Percentiles rank a stretch among this genome's conserved stretches.
Evolutionary conservation across 1,140 invertebrate species (phyloP).

Genomic region (Pomacea maculata): DNA sequence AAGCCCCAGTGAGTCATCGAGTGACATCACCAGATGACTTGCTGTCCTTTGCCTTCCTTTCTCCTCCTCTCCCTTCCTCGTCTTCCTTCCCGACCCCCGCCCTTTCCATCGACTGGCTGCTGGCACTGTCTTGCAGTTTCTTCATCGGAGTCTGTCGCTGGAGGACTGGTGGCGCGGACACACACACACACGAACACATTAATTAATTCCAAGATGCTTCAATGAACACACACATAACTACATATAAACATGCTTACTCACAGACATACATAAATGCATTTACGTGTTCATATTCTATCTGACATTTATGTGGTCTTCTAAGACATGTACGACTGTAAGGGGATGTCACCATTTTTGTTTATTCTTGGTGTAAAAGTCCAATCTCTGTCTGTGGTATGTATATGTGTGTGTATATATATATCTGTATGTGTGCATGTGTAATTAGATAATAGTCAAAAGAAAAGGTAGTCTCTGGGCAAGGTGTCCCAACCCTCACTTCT

Average conservation of each 20-base stretch:
- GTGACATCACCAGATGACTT: no score
- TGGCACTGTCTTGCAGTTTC: no score
- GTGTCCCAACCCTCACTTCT: no score
- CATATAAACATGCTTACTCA: background rate
- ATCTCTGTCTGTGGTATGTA: background rate
- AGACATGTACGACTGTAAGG: background rate
- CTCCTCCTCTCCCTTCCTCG: background rate
- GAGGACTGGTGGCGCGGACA: background rate
- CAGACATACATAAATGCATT: background rate
- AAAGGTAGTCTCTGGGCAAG: no score
- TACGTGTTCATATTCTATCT: background rate
- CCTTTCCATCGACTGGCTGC: background rate
- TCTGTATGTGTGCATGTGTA: background rate
- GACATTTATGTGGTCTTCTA: background rate
- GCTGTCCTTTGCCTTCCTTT: background rate
- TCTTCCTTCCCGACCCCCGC: background rate
- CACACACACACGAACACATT: background rate
- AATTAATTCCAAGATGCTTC: background rate
- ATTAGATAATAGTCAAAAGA: no score
- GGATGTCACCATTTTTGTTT: background rate
- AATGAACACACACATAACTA: background rate
- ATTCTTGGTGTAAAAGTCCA: background rate
- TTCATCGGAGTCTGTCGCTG: no score
- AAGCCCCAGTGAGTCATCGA: no score
- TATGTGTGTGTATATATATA: slow-evolving; percentile 1